A percentile compares a stretch with the other conserved stretches of the same genome.
Conservation (phyloP, 1,140 invertebrate genomes). For the Potamilus streckersoni region DNA sequence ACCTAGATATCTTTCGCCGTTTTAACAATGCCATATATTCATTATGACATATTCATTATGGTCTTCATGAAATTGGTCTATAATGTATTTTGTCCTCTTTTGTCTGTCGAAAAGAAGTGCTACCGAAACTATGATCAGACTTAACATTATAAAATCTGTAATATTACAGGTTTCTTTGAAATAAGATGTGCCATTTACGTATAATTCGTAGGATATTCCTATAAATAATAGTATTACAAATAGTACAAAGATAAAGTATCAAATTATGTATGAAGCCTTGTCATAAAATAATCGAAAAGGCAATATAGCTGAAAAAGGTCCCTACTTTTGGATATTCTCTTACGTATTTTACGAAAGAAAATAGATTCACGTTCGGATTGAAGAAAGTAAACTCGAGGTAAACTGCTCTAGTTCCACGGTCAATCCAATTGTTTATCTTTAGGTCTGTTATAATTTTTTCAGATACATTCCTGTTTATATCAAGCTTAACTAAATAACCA, state of each 20-base stretch:
- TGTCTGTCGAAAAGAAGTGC: slow-evolving; percentile 21
- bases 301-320: slow-evolving; percentile 28
- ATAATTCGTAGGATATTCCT: background rate
- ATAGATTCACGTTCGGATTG: slow-evolving; percentile 63
- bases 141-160: slow-evolving; percentile 17
- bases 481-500: slow-evolving; percentile 38
- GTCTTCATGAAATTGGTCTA: slow-evolving; percentile 15
- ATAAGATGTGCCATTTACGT: slow-evolving; percentile 5
- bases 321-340: slow-evolving; percentile 69
- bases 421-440: slow-evolving; percentile 66
- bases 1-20: too few species aligned
- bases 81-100: slow-evolving; percentile 15
- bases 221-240: slow-evolving; percentile 10
- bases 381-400: slow-evolving; percentile 71
- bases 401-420: slow-evolving; percentile 68
- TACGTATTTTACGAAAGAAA: slow-evolving; percentile 30
- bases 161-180: slow-evolving; percentile 28
- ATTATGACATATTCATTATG: slow-evolving; percentile 43
- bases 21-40: slow-evolving; percentile 38
- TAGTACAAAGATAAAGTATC: slow-evolving; percentile 27
- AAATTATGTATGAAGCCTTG: slow-evolving; percentile 1
- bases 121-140: slow-evolving; percentile 13
- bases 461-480: slow-evolving; percentile 28
- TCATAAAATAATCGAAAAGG: slow-evolving; percentile 18
- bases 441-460: slow-evolving; percentile 54